Evolutionary conservation across 2,797 vertebrate species (phyloP).

Genomic region (Ambastaia sidthimunki): DNA sequence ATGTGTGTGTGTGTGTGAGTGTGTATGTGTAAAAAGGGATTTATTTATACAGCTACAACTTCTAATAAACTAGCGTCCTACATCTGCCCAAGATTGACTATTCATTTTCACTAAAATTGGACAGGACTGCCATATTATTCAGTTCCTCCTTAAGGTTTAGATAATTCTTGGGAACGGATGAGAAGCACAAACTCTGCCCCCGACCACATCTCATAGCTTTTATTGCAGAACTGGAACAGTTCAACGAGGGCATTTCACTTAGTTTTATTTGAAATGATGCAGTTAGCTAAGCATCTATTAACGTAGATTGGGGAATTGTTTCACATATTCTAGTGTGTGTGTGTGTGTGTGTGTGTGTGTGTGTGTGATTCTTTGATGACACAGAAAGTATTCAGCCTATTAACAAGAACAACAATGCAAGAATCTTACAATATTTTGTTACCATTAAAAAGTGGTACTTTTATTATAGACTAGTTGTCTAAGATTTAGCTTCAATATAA

Average conservation of each 20-base stretch:
- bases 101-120: constrained; percentile 5
- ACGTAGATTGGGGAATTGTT: too few species aligned
- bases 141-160: constrained; percentile 29
- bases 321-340: too few species aligned
- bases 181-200: not conserved
- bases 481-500: too few species aligned
- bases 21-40: constrained; percentile 2
- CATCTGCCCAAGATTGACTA: not conserved
- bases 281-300: too few species aligned
- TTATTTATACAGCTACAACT: constrained; percentile 30
- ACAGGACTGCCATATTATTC: constrained; percentile 30
- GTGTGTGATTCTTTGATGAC: too few species aligned
- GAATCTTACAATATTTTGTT: too few species aligned
- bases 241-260: constrained; percentile 21
- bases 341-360: too few species aligned
- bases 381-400: too few species aligned
- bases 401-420: too few species aligned
- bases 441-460: too few species aligned
- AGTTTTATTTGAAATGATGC: not conserved
- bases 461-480: too few species aligned
- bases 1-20: not conserved
- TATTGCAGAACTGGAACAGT: constrained; percentile 3
- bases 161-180: constrained; percentile 29
- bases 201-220: constrained; percentile 2
- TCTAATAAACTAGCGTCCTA: constrained; percentile 31